Base-by-base conservation (phyloP, 1,140 invertebrate species). In the Ceratina australensis region DNA sequence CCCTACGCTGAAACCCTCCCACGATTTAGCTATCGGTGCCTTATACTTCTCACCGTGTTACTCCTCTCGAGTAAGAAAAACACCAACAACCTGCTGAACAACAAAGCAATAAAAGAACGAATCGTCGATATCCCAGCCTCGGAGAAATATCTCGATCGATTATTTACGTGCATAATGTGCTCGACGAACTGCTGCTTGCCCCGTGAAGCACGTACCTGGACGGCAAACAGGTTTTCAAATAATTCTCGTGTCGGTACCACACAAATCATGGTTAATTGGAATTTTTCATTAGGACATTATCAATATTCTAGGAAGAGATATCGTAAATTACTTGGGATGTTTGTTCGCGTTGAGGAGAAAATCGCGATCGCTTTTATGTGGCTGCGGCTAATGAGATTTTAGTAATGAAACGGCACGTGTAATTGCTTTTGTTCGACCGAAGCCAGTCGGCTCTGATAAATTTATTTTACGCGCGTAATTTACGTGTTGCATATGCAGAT, bases 1-100 rank as follows among this genome's bases (percentile, higher is more conserved):
- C 88, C 88, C 88, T 79, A 83, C 71, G 80, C 67, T 85, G 81
- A 72, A 84, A 86, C 80, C 79, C 78, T 68, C 77, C 74, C 60
- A 77, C 74, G 49, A 50, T 77, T 77, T 15, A 28, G 54, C 73
- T 81, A 78, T 74, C 77, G 50, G 60, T 65, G 66, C 73, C 63
- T 80, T 71, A 72, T 33, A 72, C 24, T 72, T 82, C 59, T 78
- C 72, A 52, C 28, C 10, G 49, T 47, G 28, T 24, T 63, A 47
- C 24, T 33, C 59, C 61, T 65, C n/a, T 15, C 4, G 15, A 67
- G 57, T 69, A 75, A 86, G 72, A 74, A 81, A 60, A 68, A 82
- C 54, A 54, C n/a, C 33, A 20, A 33, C 66, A 22, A 59, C 13
- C 47, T 72, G 33, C 57, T 50, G 16, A 59, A 75, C 47, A 73